Evolutionary conservation across 2,888 invertebrate species (phyloP).

Genomic region (Isoperla grammatica): DNA sequence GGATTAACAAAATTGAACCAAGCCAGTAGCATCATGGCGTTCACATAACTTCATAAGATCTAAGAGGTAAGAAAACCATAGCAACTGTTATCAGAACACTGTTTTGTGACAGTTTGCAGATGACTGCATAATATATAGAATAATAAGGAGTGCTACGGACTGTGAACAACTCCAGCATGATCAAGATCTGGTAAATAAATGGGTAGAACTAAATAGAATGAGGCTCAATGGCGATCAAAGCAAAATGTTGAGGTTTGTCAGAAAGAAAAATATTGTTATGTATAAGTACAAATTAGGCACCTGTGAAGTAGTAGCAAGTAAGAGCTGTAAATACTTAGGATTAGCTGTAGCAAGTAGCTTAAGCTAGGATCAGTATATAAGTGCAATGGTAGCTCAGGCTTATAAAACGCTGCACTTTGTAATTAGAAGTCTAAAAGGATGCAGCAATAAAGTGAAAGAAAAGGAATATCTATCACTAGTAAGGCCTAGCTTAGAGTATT

Average conservation of each 20-base stretch:
- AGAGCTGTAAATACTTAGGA: not conserved
- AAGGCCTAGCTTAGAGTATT: not conserved
- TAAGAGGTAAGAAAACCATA: too few relatives aligned
- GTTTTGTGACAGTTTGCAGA: not conserved
- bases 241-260: not conserved
- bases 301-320: not conserved
- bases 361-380: not conserved
- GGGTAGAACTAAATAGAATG: not conserved
- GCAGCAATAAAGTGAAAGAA: not conserved
- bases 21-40: too few relatives aligned
- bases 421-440: not conserved
- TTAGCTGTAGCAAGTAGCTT: not conserved
- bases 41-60: too few relatives aligned
- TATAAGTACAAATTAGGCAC: not conserved
- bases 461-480: not conserved
- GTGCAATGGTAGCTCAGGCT: not conserved
- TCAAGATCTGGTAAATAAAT: not conserved
- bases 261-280: not conserved
- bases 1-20: too few relatives aligned
- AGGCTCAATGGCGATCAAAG: not conserved
- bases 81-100: too few relatives aligned
- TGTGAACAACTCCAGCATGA: not conserved
- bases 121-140: slow-evolving; percentile 1
- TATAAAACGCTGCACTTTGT: not conserved
- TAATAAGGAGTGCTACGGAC: not conserved